phyloP scores from a whole-genome alignment of 2,888 invertebrate genomes.

The Pristionchus fissidentatus region DNA sequence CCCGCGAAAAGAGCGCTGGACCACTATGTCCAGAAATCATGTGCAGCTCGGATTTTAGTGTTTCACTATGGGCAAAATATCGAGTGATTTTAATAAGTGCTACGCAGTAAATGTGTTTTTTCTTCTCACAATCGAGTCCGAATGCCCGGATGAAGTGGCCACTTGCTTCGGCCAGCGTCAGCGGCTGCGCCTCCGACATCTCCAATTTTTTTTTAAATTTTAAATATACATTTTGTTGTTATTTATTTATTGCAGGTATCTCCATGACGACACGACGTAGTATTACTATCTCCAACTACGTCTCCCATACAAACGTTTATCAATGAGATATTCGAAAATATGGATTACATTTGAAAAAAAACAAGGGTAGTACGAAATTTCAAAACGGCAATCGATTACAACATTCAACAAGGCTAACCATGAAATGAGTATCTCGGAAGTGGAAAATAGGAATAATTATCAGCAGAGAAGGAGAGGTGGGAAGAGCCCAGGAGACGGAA shows the following conservation, averaged over 20 bases:
- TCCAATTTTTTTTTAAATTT: background rate
- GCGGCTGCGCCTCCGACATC: background rate
- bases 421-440: background rate
- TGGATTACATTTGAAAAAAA: background rate
- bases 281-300: background rate
- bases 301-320: slow-evolving; percentile 10
- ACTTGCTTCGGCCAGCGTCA: background rate
- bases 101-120: too few relatives aligned
- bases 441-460: background rate
- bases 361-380: background rate
- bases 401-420: slow-evolving; percentile 39
- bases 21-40: too few relatives aligned
- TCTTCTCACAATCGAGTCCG: background rate
- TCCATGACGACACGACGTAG: slow-evolving; percentile 5
- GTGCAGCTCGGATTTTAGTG: too few relatives aligned
- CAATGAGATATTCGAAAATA: background rate
- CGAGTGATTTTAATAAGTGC: too few relatives aligned
- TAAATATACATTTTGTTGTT: background rate
- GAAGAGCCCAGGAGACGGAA: slow-evolving; percentile 46
- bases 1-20: too few relatives aligned
- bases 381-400: slow-evolving; percentile 25
- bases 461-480: background rate
- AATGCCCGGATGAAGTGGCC: background rate
- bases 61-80: too few relatives aligned
- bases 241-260: background rate